A percentile compares a stretch with the other conserved stretches of the same genome.
These are phyloP conservation scores for Danaus chrysippus DNA, from an alignment of 2,888 invertebrate species.

Conservation along the genomic window DNA sequence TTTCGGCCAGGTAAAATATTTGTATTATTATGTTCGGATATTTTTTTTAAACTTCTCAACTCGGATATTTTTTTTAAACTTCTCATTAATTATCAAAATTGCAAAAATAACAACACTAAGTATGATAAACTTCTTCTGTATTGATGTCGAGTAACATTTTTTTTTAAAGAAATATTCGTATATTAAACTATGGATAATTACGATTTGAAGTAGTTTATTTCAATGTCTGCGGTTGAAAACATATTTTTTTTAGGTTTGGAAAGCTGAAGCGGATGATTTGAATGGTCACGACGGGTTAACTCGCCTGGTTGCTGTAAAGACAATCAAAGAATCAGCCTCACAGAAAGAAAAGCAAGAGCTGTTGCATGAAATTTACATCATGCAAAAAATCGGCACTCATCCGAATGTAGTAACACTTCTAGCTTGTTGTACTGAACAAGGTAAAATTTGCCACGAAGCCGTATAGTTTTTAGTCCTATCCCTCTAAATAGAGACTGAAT, in stretches of 20 bases:
- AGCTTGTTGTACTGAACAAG: slow-evolving; percentile 90
- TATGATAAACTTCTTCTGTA: too few species aligned
- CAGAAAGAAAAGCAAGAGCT: slow-evolving; percentile 88
- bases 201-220: not conserved
- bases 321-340: slow-evolving; percentile 87
- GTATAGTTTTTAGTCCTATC: too few species aligned
- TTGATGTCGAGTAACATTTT: too few species aligned
- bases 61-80: not conserved
- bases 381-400: slow-evolving; percentile 90
- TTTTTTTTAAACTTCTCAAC: not conserved
- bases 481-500: too few species aligned
- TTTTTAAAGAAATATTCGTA: too few species aligned
- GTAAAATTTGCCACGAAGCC: slow-evolving; percentile 57
- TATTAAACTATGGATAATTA: too few species aligned
- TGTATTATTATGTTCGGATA: not conserved
- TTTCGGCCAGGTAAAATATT: slow-evolving; percentile 83
- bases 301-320: slow-evolving; percentile 91
- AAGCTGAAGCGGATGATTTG: slow-evolving; percentile 90
- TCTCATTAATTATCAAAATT: not conserved
- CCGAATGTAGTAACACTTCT: slow-evolving; percentile 89
- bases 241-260: slow-evolving; percentile 82
- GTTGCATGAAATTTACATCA: slow-evolving; percentile 85
- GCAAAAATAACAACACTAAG: too few species aligned
- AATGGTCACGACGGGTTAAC: slow-evolving; percentile 87
- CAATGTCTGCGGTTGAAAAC: slow-evolving; percentile 2